Base-by-base conservation (phyloP, 1,140 invertebrate species). In the Aphaenogaster rudis region DNA sequence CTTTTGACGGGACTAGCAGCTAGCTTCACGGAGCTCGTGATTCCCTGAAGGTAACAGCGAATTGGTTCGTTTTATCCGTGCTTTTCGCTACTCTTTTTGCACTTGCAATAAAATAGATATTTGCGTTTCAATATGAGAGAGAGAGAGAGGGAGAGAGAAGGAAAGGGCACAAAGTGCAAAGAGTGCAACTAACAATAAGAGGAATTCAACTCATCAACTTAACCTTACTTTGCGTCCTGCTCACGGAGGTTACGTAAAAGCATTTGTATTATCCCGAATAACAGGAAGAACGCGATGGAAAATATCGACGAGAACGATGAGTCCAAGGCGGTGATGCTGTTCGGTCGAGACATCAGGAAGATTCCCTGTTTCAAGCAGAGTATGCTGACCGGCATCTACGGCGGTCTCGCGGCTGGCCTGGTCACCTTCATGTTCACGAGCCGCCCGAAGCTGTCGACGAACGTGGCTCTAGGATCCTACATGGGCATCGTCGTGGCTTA, bases 281-380 rank as follows among this genome's bases (percentile, higher is more conserved):
- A 45, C 17, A 21, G 17, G 28, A 45, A 2, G 7, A 42, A 9
- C 11, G 33, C n/a, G 57, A 74, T 63, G 64, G 15, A 81, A 9
- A 36, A 21, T 9, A 7, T 5, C 13, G n/a, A 48, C 0, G 39
- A 36, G 52, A 6, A 59, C 1, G 39, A 84, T 11, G 15, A 6
- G 42, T 36, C 33, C 42, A 88, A 95, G 93, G 48, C 92, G 63
- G 39, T 96, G 9, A 92, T 94, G 6, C 71, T 97, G 84, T 97
- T 97, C 93, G 96, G 96, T 21, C 94, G 96, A 89, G 96, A 97
- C 93, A 89, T 97, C 6, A 95, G 95, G 36, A 95, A 96, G 93
- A 96, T 97, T 79, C 97, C 97, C 33, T 97, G 97, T 91, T 97
- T 97, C 92, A 95, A 96, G 69, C 96, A 96, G 71, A 97, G 96